Evolutionary conservation across 1,140 invertebrate species (phyloP), one percentile per base, ranked within the genome.

Genomic region (Melitaea cinxia): DNA sequence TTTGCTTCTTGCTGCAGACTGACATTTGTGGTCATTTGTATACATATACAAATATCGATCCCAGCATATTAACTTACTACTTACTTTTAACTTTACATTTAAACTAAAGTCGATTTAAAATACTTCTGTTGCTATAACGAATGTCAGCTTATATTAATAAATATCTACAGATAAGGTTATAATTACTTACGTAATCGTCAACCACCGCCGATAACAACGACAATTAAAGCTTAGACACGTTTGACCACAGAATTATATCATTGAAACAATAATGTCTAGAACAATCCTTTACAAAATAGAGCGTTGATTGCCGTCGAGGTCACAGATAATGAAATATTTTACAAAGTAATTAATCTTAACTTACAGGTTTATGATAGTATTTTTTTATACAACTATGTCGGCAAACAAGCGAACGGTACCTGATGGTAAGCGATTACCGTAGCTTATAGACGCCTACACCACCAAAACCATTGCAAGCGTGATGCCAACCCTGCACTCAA

Each of bases 221-320:
- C 56, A 59, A 59, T 59, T 59, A 59, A 47, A 33, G 9, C 26
- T 5, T 30, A 45, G 47, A 33, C 15, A 47, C 42, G 42, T 59
- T 49, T 59, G 56, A 23, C 53, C 14, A 55, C 14, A 23, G 61
- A 63, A 63, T 63, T 63, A 47, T 60, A 59, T 39, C 28, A 42
- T 55, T 60, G 52, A 35, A 24, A 65, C 33, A 59, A 55, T 56
- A 57, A 54, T 58, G 62, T 68, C 39, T 64, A 59, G 57, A 50
- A 21, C 66, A 62, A 52, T 68, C 59, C 59, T 53, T 30, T 50
- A 57, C 37, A 37, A 58, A 68, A 57, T 63, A 45, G 42, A 63
- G 37, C 55, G 37, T 35, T 63, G 66, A 68, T 68, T 68, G 61
- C 37, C 15, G 39, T 62, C 64, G 60, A 68, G 66, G 66, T 68